Evolutionary conservation across 2,888 invertebrate species (phyloP), one percentile per base, ranked within the genome.

Genomic region (Ormyrus rosae): DNA sequence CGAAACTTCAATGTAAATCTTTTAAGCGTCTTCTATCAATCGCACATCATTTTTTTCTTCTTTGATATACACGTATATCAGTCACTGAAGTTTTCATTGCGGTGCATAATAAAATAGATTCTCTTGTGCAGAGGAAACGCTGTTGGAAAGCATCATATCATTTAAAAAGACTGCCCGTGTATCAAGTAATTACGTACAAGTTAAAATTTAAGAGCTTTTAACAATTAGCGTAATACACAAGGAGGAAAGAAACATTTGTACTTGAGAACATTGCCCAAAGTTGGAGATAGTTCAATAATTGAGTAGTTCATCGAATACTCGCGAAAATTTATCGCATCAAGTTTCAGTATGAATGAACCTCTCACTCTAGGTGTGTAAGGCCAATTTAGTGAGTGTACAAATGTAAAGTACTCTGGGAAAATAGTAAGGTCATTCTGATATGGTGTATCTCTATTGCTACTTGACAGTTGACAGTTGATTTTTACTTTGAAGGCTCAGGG

Each of bases 341-440:
- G 63, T 64, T 76, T 81, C 10, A 74, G 56, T 61, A 63, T 80
- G 46, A 51, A 65, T 80, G 48, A 74, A 73, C 61, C 58, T 80
- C 64, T 61, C 65, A 76, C 19, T 80, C n/a, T 68, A 75, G 61
- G 48, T 51, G 71, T 67, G 61, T 76, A 80, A 80, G 80, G 70
- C 75, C 75, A 80, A 80, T 86, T 84, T 85, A 85, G 78, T 80
- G 83, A 86, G 85, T 85, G 84, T 86, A 86, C 84, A 85, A 85
- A 87, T 84, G 77, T 84, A 83, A 78, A 84, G 81, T 85, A 83
- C 83, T 87, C 82, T 83, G 72, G 76, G 83, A 84, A 87, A 84
- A 86, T 81, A 83, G 85, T 87, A 87, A 88, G 85, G 86, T 87
- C 84, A 84, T 88, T 86, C 84, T 88, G 88, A 89, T 88, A 89